Evolutionary conservation across 2,113 vertebrate species (phyloP), one percentile per base, ranked within the genome.

Genomic region (Hemiprocne comata): DNA sequence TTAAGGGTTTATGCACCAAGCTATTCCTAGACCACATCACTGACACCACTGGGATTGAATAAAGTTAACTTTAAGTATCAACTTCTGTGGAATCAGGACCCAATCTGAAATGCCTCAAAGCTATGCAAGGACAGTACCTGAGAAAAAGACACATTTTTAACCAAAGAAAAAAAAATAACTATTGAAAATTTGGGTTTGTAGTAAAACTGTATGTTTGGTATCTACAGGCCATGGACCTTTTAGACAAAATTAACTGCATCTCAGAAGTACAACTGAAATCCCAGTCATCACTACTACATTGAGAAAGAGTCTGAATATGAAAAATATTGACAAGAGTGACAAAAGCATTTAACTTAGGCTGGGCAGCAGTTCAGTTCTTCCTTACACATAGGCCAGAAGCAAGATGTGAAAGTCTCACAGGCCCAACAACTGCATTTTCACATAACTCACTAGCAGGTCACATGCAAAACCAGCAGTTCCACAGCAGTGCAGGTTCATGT

Each of bases 401-500:
- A 28, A 36, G 44, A 50, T 11, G 40, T 6, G 10, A 18, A 26
- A 21, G 36, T 23, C 72, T 53, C 61, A 10, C 28, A 13, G 6
- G 3, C 5, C 69, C 26, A 21, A 26, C 26, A 26, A 14, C 38
- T 28, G 58, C 19, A 25, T 36, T 53, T 5, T 25, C 79, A 15
- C 36, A 2, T 2, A 40, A 29, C 23, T 23, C 48, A 34, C 10
- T 0, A 5, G 23, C 2, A 13, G 33, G 40, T 40, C 31, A 33
- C 33, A 8, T 2, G 40, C 76, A 80, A 62, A 85, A 21, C 7
- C 72, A 67, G 84, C 87, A 36, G 2, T 5, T n/a, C 31, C 80
- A 53, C 46, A 55, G 69, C 76, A 61, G 79, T 0, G 19, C 66
- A 29, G 75, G 50, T 9, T 38, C 50, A 24, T 5, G 42, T 1